Conservation (phyloP, 2,888 invertebrate species). For the Lepetodrilus schrolli region DNA sequence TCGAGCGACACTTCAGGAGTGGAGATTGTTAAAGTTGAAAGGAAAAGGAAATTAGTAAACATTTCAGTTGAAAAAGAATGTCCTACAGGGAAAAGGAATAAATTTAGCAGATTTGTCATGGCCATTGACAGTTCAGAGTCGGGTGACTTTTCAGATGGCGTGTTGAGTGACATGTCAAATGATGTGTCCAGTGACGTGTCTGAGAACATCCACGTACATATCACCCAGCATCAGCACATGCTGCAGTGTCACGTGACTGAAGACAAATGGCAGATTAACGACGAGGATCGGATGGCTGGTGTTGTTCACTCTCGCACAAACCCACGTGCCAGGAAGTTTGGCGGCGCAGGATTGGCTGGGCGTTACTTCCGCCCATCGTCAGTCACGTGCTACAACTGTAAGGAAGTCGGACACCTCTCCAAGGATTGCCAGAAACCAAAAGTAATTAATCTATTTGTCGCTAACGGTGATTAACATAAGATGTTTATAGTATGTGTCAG, state of each 20-base stretch:
- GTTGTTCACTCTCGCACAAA: background rate
- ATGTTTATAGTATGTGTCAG: too few species aligned
- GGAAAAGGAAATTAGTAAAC: too few species aligned
- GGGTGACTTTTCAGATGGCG: too few species aligned
- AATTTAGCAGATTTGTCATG: too few species aligned
- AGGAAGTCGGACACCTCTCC: constrained; percentile 58
- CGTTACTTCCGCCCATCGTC: constrained; percentile 28
- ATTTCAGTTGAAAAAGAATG: too few species aligned
- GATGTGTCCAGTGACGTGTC: background rate
- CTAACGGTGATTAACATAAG: too few species aligned
- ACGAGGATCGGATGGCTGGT: background rate
- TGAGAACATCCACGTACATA: background rate
- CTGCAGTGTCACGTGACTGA: background rate
- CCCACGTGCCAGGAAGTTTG: background rate
- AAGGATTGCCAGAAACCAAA: constrained; percentile 60
- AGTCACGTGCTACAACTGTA: constrained; percentile 59
- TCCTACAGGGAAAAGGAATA: too few species aligned
- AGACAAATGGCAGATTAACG: background rate
- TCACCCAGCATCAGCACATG: background rate
- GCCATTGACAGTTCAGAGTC: too few species aligned
- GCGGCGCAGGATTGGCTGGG: background rate
- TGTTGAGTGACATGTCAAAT: background rate
- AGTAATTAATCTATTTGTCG: too few species aligned
- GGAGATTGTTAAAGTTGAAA: too few species aligned
- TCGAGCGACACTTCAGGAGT: too few species aligned